Conservation (phyloP, 2,113 vertebrate genomes). For the Gobio gobio region DNA sequence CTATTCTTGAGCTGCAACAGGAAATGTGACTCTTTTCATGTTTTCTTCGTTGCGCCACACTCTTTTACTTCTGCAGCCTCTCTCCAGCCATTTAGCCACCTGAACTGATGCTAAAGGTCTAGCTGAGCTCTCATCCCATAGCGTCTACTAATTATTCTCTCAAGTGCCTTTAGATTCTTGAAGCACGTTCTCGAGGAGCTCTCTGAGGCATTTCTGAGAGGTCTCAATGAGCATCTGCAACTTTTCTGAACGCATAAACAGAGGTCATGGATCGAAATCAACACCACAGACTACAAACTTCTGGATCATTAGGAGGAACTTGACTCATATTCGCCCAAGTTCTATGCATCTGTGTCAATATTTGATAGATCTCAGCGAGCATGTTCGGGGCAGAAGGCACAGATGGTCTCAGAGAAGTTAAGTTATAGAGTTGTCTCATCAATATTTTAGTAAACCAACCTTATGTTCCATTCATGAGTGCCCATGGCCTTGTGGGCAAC, state of each 20-base stretch:
- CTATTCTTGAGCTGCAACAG: constrained; percentile 18
- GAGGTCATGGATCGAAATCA: not conserved
- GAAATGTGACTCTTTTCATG: constrained; percentile 25
- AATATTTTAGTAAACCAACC: constrained; percentile 39
- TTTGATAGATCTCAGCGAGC: constrained; percentile 28
- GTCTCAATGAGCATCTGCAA: not conserved
- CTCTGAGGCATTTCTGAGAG: not conserved
- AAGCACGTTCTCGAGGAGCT: constrained; percentile 10
- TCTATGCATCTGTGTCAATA: constrained; percentile 18
- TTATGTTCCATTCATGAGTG: constrained; percentile 37
- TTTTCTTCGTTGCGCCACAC: not conserved
- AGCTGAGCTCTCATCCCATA: constrained; percentile 23
- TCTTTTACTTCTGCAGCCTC: not conserved
- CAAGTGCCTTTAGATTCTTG: constrained; percentile 25
- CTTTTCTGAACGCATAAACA: not conserved
- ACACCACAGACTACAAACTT: not conserved
- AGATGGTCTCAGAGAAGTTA: constrained; percentile 39
- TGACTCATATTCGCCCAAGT: not conserved
- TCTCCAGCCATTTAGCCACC: constrained; percentile 13
- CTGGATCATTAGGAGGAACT: constrained; percentile 19
- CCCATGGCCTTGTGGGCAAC: constrained; percentile 39
- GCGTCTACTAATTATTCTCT: constrained; percentile 44
- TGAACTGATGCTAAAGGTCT: constrained; percentile 31
- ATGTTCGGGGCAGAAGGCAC: constrained; percentile 18
- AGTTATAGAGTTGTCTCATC: constrained; percentile 38